These are phyloP conservation scores for Psittacara wagleri DNA, from an alignment of 2,113 vertebrate species.

Conservation along the genomic window DNA sequence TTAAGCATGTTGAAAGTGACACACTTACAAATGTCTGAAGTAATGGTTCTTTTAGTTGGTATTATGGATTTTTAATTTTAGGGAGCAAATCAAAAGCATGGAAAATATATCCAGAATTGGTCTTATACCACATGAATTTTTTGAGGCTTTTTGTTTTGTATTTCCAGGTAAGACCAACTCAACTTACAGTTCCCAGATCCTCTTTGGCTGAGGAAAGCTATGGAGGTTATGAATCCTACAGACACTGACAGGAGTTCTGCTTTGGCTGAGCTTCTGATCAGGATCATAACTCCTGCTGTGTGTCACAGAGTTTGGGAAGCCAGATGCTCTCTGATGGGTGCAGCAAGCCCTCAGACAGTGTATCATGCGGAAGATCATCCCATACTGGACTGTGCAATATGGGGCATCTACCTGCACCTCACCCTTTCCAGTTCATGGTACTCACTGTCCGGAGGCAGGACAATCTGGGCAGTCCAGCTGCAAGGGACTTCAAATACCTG, in stretches of 20 bases:
- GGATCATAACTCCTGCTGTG: fast-evolving
- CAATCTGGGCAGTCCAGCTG: not conserved
- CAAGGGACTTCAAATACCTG: not conserved
- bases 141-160: not conserved
- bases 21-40: not conserved
- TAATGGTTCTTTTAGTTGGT: not conserved
- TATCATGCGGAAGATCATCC: not conserved
- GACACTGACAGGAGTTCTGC: not conserved
- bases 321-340: not conserved
- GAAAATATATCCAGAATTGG: not conserved
- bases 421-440: not conserved
- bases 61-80: not conserved
- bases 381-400: not conserved
- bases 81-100: not conserved
- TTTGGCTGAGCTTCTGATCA: not conserved
- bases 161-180: not conserved
- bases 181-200: not conserved
- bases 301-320: not conserved
- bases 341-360: fast-evolving
- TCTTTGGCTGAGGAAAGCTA: not conserved
- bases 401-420: too few relatives aligned
- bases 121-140: not conserved
- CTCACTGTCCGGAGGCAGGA: not conserved
- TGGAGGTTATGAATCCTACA: not conserved
- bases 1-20: not conserved